Evolutionary conservation across 2,888 invertebrate species (phyloP), one percentile per base, ranked within the genome.

Genomic region (Hypena proboscidalis): DNA sequence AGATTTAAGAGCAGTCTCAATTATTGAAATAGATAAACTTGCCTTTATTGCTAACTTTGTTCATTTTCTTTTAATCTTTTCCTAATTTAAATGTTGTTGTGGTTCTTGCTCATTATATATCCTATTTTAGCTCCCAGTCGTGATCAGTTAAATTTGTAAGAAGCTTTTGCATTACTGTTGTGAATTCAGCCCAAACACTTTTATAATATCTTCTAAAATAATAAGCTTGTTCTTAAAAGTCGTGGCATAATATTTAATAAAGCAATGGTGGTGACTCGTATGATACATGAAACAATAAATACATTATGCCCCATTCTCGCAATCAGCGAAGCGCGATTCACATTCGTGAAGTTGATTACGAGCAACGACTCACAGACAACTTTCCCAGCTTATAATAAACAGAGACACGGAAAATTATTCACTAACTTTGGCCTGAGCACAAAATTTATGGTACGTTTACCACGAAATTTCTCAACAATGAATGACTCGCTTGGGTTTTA

Each of bases 321-420:
- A 81, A 79, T 80, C 77, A 77, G 72, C 62, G 72, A 74, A 70
- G 70, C 62, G 74, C 59, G 64, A 67, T 70, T 68, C 77, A 82
- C 78, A 80, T 79, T 80, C 64, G 74, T 67, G 67, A 72, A 79
- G 80, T 79, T 84, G 80, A 83, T 86, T 84, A 81, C 78, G 76
- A 67, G 67, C 75, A 80, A 76, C 79, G 77, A 82, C 79, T 81
- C 74, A 69, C 74, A 66, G 71, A 73, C 68, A 85, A 86, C 85
- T 86, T 85, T 74, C 70, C 72, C 71, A 70, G 85, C 82, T 83
- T 83, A 88, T 85, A 86, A 87, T 87, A 86, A 87, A 87, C 89
- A 88, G 87, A 87, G 85, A 88, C 86, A 87, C 79, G 81, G 85
- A 84, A 84, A 87, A 88, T 89, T 88, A 88, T 88, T 88, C 86